phyloP scores from a whole-genome alignment of 2,888 invertebrate genomes.

The Seladonia tumulorum region DNA sequence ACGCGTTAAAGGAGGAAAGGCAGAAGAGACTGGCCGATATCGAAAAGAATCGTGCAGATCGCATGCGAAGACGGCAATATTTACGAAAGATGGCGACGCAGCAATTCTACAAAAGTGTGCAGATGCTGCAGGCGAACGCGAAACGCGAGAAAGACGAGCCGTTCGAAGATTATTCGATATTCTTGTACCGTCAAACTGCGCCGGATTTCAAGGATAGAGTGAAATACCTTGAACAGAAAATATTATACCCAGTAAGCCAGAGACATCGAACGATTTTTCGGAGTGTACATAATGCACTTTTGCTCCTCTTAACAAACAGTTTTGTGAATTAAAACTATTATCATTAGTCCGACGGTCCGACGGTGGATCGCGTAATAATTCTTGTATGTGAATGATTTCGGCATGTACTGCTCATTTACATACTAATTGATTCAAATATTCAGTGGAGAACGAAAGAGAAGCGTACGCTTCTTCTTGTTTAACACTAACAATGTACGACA shows the following conservation, averaged over 20 bases:
- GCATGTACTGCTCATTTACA: conserved; percentile 10
- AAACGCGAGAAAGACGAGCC: conserved; percentile 88
- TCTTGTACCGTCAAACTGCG: conserved; percentile 93
- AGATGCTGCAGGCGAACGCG: conserved; percentile 92
- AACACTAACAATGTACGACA: conserved; percentile 25
- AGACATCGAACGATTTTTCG: conserved; percentile 41
- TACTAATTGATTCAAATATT: conserved; percentile 31
- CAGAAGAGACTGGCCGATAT: conserved; percentile 91
- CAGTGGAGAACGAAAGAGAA: background rate
- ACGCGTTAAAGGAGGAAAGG: conserved; percentile 88
- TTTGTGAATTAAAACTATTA: conserved; percentile 15
- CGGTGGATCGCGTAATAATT: background rate
- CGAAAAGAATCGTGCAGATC: conserved; percentile 88
- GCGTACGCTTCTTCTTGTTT: background rate
- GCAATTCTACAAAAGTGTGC: conserved; percentile 93
- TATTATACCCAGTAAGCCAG: conserved; percentile 89
- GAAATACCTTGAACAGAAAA: conserved; percentile 91
- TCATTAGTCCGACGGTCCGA: conserved; percentile 11
- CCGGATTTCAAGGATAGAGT: conserved; percentile 94
- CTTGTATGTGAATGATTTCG: conserved; percentile 24
- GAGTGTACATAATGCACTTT: conserved; percentile 39
- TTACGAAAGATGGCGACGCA: conserved; percentile 91
- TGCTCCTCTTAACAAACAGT: conserved; percentile 34
- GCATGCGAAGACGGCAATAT: conserved; percentile 88
- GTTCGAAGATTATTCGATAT: conserved; percentile 93